phyloP scores from a whole-genome alignment of 2,888 invertebrate genomes.

The Lapara coniferarum region DNA sequence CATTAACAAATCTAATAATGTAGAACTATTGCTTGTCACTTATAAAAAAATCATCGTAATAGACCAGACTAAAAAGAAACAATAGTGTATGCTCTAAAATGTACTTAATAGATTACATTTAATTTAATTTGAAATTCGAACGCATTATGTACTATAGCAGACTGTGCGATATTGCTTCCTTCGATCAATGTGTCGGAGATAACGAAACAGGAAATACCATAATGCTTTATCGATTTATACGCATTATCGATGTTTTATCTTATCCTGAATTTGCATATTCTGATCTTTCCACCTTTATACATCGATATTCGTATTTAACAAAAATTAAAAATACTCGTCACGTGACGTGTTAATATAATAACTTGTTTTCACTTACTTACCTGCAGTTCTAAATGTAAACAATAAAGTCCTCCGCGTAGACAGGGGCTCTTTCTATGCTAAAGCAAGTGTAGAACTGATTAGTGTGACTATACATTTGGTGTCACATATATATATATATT shows the following conservation, averaged over 20 bases:
- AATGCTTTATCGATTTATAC: not conserved
- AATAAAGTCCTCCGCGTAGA: not conserved
- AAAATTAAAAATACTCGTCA: not conserved
- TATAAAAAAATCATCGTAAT: too few relatives aligned
- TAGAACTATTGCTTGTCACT: too few relatives aligned
- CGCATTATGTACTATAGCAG: not conserved
- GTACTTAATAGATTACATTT: too few relatives aligned
- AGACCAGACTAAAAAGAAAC: too few relatives aligned
- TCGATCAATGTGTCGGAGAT: not conserved
- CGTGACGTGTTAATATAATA: not conserved
- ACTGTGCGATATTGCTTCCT: not conserved
- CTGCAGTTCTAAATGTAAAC: not conserved
- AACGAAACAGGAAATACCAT: not conserved
- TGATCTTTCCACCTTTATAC: not conserved
- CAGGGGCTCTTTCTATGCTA: not conserved
- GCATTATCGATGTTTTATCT: not conserved
- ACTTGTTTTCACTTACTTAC: not conserved
- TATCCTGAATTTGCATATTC: not conserved
- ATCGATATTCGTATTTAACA: not conserved
- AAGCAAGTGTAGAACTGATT: conserved; percentile 5
- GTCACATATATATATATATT: not conserved
- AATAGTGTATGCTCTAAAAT: too few relatives aligned
- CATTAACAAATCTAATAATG: not conserved
- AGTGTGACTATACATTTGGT: not conserved
- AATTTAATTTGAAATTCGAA: too few relatives aligned